These are phyloP conservation scores for Amphipoea oculea DNA, from an alignment of 2,888 invertebrate species.

Conservation along the genomic window DNA sequence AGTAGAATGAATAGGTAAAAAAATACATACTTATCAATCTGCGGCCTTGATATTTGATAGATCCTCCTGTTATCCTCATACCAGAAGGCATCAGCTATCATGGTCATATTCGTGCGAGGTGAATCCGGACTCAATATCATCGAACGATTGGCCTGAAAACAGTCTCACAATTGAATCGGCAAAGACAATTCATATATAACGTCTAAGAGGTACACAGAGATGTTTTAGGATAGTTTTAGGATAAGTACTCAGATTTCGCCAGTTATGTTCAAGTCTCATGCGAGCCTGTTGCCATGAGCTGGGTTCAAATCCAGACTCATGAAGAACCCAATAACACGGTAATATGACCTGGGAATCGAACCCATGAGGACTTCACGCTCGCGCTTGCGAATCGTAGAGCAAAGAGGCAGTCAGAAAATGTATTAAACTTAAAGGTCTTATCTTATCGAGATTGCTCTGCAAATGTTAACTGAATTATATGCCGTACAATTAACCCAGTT, in stretches of 20 bases:
- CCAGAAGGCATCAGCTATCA: constrained; percentile 88
- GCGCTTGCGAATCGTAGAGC: background rate
- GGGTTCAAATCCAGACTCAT: background rate
- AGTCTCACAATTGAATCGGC: background rate
- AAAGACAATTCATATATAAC: background rate
- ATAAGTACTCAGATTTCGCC: background rate
- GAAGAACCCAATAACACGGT: background rate
- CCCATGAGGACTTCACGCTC: background rate
- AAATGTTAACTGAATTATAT: constrained; percentile 33
- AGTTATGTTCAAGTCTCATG: too few relatives aligned
- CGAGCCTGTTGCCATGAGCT: background rate
- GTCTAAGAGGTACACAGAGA: background rate
- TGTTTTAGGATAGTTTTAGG: background rate
- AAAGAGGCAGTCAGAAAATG: background rate
- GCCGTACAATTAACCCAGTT: constrained; percentile 24
- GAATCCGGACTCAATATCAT: constrained; percentile 75
- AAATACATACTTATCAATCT: constrained; percentile 80
- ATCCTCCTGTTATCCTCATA: constrained; percentile 89
- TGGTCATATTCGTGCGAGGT: constrained; percentile 72
- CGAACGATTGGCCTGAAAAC: constrained; percentile 83
- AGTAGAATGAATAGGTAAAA: background rate
- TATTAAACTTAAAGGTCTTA: constrained; percentile 1
- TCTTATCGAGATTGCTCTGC: constrained; percentile 34
- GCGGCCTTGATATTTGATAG: constrained; percentile 85
- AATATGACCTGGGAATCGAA: background rate